Evolutionary conservation across 2,888 invertebrate genomes (phyloP).

Genomic region (Apamea sordens): DNA sequence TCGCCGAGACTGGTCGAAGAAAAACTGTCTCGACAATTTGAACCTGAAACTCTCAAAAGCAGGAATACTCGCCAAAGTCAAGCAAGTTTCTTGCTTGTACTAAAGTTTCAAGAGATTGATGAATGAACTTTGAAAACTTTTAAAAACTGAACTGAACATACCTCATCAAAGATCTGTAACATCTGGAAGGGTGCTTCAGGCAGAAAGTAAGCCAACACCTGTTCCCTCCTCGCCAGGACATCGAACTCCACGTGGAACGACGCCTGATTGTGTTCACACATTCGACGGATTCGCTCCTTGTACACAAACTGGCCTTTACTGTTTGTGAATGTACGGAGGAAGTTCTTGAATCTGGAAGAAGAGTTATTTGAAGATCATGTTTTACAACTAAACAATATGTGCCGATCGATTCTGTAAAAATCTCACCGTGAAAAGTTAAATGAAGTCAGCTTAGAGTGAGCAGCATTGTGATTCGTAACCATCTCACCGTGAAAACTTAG

Average conservation of each 20-base stretch:
- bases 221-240: conserved; percentile 96
- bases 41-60: no score
- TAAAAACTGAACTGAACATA: conserved; percentile 19
- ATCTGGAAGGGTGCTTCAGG: conserved; percentile 99
- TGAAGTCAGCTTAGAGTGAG: no score
- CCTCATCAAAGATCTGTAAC: conserved; percentile 98
- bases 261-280: conserved; percentile 97
- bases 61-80: no score
- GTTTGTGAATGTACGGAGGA: conserved; percentile 97
- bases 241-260: conserved; percentile 98
- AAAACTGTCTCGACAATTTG: no score
- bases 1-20: no score
- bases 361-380: background rate
- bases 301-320: conserved; percentile 96
- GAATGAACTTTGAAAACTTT: no score
- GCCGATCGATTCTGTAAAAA: no score
- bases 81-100: no score
- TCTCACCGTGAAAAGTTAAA: no score
- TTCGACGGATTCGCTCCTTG: conserved; percentile 97
- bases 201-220: conserved; percentile 98
- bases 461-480: no score
- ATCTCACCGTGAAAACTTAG: no score
- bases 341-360: conserved; percentile 93
- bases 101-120: no score
- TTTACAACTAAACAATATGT: background rate